Conservation (phyloP, 2,888 invertebrate species). For the Heliconius cydno region DNA sequence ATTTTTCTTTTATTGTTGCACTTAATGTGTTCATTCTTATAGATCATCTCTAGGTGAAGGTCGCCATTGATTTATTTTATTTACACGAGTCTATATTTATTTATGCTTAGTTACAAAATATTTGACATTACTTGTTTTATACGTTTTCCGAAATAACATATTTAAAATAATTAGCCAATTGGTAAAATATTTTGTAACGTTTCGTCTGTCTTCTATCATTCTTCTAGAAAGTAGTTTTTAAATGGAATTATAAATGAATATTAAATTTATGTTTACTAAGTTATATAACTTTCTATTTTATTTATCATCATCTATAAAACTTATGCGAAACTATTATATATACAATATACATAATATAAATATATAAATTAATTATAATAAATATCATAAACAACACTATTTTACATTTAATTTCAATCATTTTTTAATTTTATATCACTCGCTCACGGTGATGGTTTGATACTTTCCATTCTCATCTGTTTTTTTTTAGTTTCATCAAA, state of each 20-base stretch:
- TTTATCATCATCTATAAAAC: constrained; percentile 4
- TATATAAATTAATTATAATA: constrained; percentile 2
- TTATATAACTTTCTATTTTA: constrained; percentile 6
- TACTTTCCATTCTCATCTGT: constrained; percentile 60
- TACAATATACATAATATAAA: neutral
- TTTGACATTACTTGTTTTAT: constrained; percentile 1
- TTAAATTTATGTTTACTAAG: neutral
- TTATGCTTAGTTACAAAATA: constrained; percentile 28
- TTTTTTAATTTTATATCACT: constrained; percentile 31
- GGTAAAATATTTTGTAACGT: constrained; percentile 24
- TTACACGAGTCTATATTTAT: constrained; percentile 32
- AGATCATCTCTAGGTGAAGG: constrained; percentile 65
- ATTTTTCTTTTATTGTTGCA: constrained; percentile 67
- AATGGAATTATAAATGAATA: constrained; percentile 1
- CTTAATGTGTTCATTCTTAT: constrained; percentile 62
- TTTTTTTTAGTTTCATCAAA: constrained; percentile 58
- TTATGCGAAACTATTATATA: neutral
- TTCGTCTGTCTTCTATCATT: constrained; percentile 8
- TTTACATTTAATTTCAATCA: neutral
- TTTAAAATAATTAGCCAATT: neutral
- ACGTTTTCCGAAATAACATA: neutral
- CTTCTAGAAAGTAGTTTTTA: constrained; percentile 25
- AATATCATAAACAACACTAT: constrained; percentile 11
- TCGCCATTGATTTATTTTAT: constrained; percentile 50
- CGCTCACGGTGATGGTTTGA: constrained; percentile 81